Evolutionary conservation across 2,113 vertebrate species (phyloP), one percentile per base, ranked within the genome.

Genomic region (Pterocles burchelli): DNA sequence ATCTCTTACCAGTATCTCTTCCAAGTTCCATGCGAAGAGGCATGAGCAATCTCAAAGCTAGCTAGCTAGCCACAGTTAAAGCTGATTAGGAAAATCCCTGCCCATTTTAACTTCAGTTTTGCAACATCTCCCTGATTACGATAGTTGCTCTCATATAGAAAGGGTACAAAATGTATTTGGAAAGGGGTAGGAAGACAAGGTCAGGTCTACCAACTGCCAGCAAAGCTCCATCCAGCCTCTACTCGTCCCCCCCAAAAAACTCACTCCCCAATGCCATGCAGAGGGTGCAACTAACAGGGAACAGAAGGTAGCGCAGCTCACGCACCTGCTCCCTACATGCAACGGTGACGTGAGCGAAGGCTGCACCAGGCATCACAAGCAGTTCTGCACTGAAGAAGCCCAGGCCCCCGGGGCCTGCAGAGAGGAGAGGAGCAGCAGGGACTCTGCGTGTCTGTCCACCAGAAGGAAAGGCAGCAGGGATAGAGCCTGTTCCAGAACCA

Each of bases 361-460:
- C 76, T 62, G 65, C 68, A 48, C 2, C 13, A 76, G 41, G 33
- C 46, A 49, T 6, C 31, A 8, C 1, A 1, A 28, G 41, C 24
- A 25, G 41, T 7, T 41, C 85, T 17, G 9, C 19, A 2, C 10
- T 18, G 63, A 66, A 82, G 46, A 25, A 36, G 54, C 5, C 9
- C 71, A 61, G 41, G 26, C 2, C 17, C 10, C 7, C 7, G 0
- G 3, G 3, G 36, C 45, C 49, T 2, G 0, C 0, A 9, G 4
- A 15, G 59, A 66, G 41, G 18, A 45, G n/a, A 68, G 19, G 6
- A 54, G 16, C 17, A 62, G 31, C 33, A 43, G 33, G n/a, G 41
- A 70, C 33, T 24, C 38, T 6, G 7, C 1, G 0, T 0, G 20
- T 25, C 13, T 55, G 45, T 7, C 38, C 28, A 12, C 68, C 1